Percentiles rank a stretch among this genome's conserved stretches.
phyloP scores from a whole-genome alignment of 2,797 vertebrate species.

The Danio jaintianensis region DNA sequence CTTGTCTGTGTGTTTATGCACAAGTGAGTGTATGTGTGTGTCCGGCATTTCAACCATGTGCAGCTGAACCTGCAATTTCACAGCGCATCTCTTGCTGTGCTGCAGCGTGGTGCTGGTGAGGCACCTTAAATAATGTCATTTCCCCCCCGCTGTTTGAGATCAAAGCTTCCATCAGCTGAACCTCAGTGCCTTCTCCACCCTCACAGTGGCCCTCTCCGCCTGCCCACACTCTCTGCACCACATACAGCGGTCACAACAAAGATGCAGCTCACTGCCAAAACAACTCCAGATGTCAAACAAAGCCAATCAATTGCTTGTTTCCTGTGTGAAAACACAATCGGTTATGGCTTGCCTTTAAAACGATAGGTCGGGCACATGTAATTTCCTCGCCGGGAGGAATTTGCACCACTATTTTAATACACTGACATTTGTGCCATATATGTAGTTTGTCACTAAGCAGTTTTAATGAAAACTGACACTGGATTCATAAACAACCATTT shows the following conservation, averaged over 20 bases:
- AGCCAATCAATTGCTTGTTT: conserved; percentile 65
- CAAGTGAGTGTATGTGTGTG: conserved; percentile 48
- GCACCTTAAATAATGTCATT: conserved; percentile 67
- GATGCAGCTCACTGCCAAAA: conserved; percentile 48
- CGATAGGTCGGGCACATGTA: conserved; percentile 57
- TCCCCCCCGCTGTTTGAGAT: conserved; percentile 62
- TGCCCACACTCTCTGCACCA: conserved; percentile 32
- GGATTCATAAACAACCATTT: conserved; percentile 11
- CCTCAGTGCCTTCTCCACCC: conserved; percentile 47
- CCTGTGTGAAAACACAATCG: conserved; percentile 49
- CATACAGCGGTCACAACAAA: conserved; percentile 52
- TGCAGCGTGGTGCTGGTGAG: conserved; percentile 38
- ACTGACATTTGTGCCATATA: conserved; percentile 37
- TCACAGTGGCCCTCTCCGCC: conserved; percentile 47
- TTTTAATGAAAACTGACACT: conserved; percentile 29
- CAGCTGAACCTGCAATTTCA: conserved; percentile 63
- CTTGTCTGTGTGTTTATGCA: conserved; percentile 47
- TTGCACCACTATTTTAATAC: conserved; percentile 10
- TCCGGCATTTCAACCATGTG: conserved; percentile 48
- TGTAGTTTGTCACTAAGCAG: conserved; percentile 18
- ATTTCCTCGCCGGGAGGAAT: conserved; percentile 52
- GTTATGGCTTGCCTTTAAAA: conserved; percentile 61
- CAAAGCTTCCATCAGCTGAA: conserved; percentile 61
- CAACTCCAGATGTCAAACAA: conserved; percentile 66
- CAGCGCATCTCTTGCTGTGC: conserved; percentile 57